Evolutionary conservation across 1,140 invertebrate species (phyloP).

Genomic region (Ceratina australensis): DNA sequence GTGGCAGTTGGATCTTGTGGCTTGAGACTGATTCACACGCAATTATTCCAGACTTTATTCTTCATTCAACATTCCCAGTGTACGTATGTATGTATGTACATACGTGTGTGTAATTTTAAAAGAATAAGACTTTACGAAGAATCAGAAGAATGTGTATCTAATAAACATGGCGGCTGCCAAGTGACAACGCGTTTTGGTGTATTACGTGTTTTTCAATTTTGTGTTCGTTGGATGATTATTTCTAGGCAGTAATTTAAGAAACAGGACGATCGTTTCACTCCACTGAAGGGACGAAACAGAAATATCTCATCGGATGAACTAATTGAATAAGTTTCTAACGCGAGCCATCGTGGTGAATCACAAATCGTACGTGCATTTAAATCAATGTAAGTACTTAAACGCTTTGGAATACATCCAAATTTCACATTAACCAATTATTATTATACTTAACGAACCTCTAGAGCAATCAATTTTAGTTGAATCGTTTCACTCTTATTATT

Average conservation of each 20-base stretch:
- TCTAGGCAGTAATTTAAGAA: slow-evolving; percentile 50
- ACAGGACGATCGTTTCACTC: background rate
- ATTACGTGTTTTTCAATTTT: slow-evolving; percentile 66
- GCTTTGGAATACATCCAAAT: background rate
- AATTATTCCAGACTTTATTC: no score
- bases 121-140: slow-evolving; percentile 19
- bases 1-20: no score
- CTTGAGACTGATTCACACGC: no score
- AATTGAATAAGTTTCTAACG: background rate
- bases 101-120: slow-evolving; percentile 34
- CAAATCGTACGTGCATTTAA: slow-evolving; percentile 28
- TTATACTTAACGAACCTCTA: background rate
- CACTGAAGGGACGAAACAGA: background rate
- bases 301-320: slow-evolving; percentile 4
- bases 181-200: slow-evolving; percentile 71
- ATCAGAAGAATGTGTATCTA: slow-evolving; percentile 43
- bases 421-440: background rate
- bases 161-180: slow-evolving; percentile 74
- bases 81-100: no score
- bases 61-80: no score
- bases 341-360: slow-evolving; percentile 36
- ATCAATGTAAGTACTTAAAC: background rate
- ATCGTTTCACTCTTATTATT: no score
- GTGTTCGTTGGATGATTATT: slow-evolving; percentile 63
- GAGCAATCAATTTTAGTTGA: background rate